Evolutionary conservation across 53 echinoderm and acorn worm genomes (phyloP).

Genomic region (Astropecten irregularis): DNA sequence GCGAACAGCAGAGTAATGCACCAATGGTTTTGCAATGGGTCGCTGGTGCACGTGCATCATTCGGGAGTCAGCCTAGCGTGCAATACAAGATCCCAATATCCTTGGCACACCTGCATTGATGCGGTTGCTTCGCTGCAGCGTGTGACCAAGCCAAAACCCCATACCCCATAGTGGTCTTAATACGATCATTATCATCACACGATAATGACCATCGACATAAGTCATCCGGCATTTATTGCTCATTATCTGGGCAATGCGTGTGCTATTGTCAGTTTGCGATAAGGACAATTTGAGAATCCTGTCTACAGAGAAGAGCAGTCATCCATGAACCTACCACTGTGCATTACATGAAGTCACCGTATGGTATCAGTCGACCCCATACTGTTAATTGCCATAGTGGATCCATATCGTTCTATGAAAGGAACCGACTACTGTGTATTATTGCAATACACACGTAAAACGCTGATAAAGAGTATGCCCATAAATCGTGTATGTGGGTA

Average conservation of each 20-base stretch:
- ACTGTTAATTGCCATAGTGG: no score
- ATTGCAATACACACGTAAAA: no score
- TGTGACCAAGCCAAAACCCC: slow-evolving; percentile 19
- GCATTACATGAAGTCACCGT: no score
- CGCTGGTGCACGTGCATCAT: slow-evolving; percentile 45
- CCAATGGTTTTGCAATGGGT: slow-evolving; percentile 56
- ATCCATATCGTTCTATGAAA: no score
- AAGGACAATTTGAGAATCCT: slow-evolving; percentile 3
- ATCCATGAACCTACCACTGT: background rate
- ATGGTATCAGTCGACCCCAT: no score
- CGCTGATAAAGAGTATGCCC: no score
- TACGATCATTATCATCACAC: slow-evolving; percentile 29
- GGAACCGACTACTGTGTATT: no score
- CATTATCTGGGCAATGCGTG: background rate
- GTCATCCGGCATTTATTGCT: slow-evolving; percentile 41
- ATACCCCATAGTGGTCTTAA: background rate
- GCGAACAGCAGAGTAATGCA: slow-evolving; percentile 54
- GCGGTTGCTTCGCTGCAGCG: slow-evolving; percentile 12
- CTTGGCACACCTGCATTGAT: slow-evolving; percentile 53
- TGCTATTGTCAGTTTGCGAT: background rate
- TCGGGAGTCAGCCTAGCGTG: slow-evolving; percentile 46
- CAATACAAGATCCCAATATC: background rate
- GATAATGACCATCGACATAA: slow-evolving; percentile 1
- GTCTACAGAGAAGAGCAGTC: background rate
- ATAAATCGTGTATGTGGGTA: no score